A percentile compares a stretch with the other conserved stretches of the same genome.
phyloP scores from a whole-genome alignment of 2,113 vertebrate genomes.

The Paracanthobrama guichenoti region DNA sequence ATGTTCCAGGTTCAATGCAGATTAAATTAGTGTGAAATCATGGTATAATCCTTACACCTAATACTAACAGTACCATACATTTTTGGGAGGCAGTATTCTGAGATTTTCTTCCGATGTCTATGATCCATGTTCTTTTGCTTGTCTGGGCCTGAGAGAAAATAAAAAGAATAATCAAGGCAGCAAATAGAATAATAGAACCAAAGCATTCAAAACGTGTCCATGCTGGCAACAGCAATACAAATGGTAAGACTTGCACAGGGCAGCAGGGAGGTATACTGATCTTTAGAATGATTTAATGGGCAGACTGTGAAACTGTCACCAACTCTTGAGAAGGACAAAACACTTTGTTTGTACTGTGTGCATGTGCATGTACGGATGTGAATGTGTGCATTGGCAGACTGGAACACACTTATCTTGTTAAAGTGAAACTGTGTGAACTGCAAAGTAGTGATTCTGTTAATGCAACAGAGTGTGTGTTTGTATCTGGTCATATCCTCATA shows the following conservation, averaged over 20 bases:
- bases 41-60: not conserved
- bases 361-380: not conserved
- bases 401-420: not conserved
- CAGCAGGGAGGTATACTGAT: conserved; percentile 28
- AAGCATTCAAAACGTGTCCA: not conserved
- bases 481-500: conserved; percentile 10
- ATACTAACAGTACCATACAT: conserved; percentile 28
- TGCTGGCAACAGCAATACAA: conserved; percentile 9
- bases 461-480: not conserved
- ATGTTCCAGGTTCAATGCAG: not conserved
- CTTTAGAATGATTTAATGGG: conserved; percentile 41
- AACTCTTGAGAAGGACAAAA: not conserved
- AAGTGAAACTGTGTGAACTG: not conserved
- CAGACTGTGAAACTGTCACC: conserved; percentile 19
- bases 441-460: not conserved
- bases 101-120: not conserved
- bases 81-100: not conserved
- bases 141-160: conserved; percentile 24
- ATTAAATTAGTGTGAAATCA: not conserved
- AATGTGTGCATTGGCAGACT: not conserved
- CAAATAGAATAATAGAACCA: not conserved
- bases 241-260: not conserved
- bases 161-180: not conserved
- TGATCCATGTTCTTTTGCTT: conserved; percentile 12
- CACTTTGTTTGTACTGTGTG: not conserved